These are phyloP conservation scores for Euspilapteryx auroguttella DNA, from an alignment of 2,888 invertebrate genomes.

Conservation along the genomic window DNA sequence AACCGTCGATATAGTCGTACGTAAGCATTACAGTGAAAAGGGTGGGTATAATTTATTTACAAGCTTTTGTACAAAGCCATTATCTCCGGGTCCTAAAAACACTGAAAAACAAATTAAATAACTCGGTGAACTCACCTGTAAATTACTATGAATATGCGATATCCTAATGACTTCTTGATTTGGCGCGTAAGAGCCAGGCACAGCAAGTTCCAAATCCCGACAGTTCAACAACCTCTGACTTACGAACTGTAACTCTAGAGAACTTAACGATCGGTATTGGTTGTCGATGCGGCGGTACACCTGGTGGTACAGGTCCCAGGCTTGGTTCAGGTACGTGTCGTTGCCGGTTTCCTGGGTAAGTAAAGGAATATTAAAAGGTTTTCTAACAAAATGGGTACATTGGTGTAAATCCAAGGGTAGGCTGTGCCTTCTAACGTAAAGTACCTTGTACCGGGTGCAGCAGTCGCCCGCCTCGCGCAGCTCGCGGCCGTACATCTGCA, in stretches of 20 bases:
- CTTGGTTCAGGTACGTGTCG: constrained; percentile 92
- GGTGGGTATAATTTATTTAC: no score
- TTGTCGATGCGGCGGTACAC: constrained; percentile 96
- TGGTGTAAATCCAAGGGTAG: no score
- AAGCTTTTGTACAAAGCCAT: no score
- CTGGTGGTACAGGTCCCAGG: constrained; percentile 99
- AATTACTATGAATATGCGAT: constrained; percentile 81
- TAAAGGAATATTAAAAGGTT: no score
- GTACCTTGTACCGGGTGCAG: constrained; percentile 68
- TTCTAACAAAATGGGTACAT: no score
- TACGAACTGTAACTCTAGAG: constrained; percentile 90
- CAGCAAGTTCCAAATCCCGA: constrained; percentile 89
- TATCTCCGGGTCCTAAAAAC: no score
- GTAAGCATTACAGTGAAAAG: no score
- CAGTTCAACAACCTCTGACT: constrained; percentile 87
- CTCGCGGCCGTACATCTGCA: no score
- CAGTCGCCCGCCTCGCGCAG: no score
- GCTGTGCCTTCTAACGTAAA: no score
- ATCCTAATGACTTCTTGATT: constrained; percentile 85
- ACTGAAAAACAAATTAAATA: no score
- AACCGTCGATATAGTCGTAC: no score
- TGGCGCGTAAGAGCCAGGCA: constrained; percentile 98
- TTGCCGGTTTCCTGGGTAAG: constrained; percentile 73
- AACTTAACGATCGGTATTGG: constrained; percentile 89
- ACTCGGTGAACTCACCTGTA: constrained; percentile 75